Percentiles rank a stretch among this genome's conserved stretches.
These are phyloP conservation scores for Gymnobelideus leadbeateri DNA, from an alignment of 2,113 vertebrate species.

Conservation along the genomic window DNA sequence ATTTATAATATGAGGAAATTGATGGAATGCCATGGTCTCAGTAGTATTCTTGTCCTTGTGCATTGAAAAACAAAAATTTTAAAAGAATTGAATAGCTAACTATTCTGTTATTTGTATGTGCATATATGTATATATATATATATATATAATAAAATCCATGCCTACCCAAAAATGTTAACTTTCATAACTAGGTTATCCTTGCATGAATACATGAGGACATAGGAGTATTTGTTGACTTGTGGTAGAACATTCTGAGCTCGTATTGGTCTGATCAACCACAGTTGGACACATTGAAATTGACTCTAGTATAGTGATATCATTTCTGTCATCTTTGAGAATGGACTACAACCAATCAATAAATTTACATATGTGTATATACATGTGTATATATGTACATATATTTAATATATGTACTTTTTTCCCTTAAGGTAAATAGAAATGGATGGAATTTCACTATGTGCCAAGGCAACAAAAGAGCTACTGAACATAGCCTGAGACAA, in stretches of 20 bases:
- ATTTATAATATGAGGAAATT: slow-evolving; percentile 37
- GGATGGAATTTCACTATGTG: neutral
- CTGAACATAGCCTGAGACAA: slow-evolving; percentile 2
- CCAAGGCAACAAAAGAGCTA: neutral
- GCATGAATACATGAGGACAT: neutral
- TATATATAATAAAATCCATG: slow-evolving; percentile 40
- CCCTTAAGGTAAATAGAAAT: neutral
- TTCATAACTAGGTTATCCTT: neutral
- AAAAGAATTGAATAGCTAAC: slow-evolving; percentile 55
- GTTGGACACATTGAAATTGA: too few species aligned
- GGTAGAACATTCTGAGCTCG: too few species aligned
- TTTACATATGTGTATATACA: neutral
- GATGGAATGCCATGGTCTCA: slow-evolving; percentile 34
- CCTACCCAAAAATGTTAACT: slow-evolving; percentile 35
- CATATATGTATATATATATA: slow-evolving; percentile 37
- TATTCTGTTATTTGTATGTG: slow-evolving; percentile 17
- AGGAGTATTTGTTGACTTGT: too few species aligned
- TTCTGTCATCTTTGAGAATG: too few species aligned
- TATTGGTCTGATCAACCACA: too few species aligned
- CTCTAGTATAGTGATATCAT: too few species aligned
- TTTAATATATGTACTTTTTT: neutral
- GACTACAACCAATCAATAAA: neutral
- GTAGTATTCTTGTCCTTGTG: slow-evolving; percentile 58
- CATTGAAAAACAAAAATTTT: slow-evolving; percentile 64
- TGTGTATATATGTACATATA: neutral